Evolutionary conservation across 2,113 vertebrate species (phyloP).

Genomic region (Bufo gargarizans): DNA sequence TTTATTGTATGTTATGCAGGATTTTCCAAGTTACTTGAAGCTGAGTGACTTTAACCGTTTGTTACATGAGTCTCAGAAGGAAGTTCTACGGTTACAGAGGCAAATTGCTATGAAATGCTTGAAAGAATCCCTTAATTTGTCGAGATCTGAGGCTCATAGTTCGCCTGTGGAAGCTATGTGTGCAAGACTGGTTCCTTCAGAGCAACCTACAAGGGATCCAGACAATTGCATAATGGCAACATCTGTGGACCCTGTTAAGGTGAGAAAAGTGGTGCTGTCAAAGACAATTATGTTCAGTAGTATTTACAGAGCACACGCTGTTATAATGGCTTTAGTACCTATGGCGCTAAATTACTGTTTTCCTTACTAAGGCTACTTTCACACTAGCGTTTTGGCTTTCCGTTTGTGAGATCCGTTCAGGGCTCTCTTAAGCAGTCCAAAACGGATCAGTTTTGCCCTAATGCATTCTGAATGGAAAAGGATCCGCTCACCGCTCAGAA

Average conservation of each 20-base stretch:
- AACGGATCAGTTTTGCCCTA: too few species aligned
- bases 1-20: constrained; percentile 3
- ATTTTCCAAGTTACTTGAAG: constrained; percentile 67
- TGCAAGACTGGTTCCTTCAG: rapidly evolving
- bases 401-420: too few species aligned
- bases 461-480: too few species aligned
- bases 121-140: constrained; percentile 64
- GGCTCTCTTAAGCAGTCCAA: too few species aligned
- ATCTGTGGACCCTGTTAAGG: constrained; percentile 58
- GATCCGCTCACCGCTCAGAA: too few species aligned
- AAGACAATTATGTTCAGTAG: background rate
- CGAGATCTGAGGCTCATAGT: background rate
- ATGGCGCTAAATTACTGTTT: too few species aligned
- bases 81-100: constrained; percentile 91
- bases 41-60: constrained; percentile 83
- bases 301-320: background rate
- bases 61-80: constrained; percentile 89
- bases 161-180: rapidly evolving
- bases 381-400: too few species aligned
- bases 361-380: too few species aligned
- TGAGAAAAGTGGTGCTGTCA: constrained; percentile 49
- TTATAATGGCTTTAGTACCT: background rate
- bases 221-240: rapidly evolving
- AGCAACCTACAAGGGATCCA: background rate
- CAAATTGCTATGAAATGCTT: constrained; percentile 85